Evolutionary conservation across 2,888 invertebrate genomes (phyloP).

Genomic region (Euclidia mi): DNA sequence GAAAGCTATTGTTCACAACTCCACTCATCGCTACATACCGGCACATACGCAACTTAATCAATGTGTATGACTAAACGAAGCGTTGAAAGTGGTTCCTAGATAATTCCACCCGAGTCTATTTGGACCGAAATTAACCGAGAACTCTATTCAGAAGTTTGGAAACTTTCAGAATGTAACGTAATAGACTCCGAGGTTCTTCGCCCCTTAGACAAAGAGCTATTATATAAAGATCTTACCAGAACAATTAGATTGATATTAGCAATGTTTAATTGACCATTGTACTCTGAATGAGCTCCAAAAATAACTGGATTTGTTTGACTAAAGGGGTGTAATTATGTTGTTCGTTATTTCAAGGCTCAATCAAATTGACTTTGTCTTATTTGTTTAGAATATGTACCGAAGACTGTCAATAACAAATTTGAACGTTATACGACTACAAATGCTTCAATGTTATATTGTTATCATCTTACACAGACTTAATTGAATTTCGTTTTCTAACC

Average conservation of each 20-base stretch:
- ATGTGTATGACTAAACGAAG: constrained; percentile 38
- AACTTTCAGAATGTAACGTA: constrained; percentile 77
- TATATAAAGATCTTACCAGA: constrained; percentile 56
- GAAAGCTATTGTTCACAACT: constrained; percentile 7
- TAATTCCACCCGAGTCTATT: constrained; percentile 67
- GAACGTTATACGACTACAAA: neutral
- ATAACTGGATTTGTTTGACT: constrained; percentile 20
- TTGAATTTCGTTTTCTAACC: too few species aligned
- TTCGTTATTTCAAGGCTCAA: constrained; percentile 9
- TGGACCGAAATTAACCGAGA: constrained; percentile 77
- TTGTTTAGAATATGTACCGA: constrained; percentile 9
- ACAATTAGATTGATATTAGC: constrained; percentile 66
- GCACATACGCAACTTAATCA: constrained; percentile 19
- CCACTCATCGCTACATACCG: neutral
- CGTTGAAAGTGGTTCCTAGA: constrained; percentile 40
- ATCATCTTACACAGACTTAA: neutral
- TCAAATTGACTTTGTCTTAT: constrained; percentile 4
- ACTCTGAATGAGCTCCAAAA: constrained; percentile 27
- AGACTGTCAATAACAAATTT: constrained; percentile 7
- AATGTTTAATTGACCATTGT: constrained; percentile 61
- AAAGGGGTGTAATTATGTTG: constrained; percentile 17
- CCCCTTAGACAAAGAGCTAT: constrained; percentile 72
- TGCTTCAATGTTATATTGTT: neutral
- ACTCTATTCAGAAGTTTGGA: constrained; percentile 77
- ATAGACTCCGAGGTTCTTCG: constrained; percentile 65